Percentiles rank a stretch among this genome's conserved stretches.
phyloP scores from a whole-genome alignment of 2,797 vertebrate genomes.

The Botia almorhae region DNA sequence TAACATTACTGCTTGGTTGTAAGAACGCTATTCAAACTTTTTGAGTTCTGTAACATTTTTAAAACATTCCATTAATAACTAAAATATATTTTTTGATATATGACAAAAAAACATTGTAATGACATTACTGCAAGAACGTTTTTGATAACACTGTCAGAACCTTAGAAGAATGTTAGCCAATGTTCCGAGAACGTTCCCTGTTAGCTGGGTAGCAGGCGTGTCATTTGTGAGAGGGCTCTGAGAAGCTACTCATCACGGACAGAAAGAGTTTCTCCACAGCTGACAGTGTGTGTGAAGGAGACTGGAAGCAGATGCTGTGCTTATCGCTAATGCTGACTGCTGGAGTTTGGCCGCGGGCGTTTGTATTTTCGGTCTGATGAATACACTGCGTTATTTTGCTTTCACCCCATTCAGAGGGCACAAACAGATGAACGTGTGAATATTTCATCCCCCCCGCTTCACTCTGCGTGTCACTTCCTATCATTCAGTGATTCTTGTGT shows the following conservation, averaged over 20 bases:
- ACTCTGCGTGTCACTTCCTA: conserved; percentile 13
- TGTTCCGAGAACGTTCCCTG: too few species aligned
- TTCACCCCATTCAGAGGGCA: conserved; percentile 24
- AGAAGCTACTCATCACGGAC: background rate
- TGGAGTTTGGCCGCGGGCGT: conserved; percentile 33
- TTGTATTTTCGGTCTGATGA: conserved; percentile 39
- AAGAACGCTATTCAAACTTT: too few species aligned
- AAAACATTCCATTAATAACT: too few species aligned
- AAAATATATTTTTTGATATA: too few species aligned
- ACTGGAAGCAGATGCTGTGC: conserved; percentile 41
- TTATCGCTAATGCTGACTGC: conserved; percentile 38
- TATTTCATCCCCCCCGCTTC: conserved; percentile 34
- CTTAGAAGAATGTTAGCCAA: too few species aligned
- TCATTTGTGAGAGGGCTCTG: background rate
- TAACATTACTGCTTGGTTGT: too few species aligned
- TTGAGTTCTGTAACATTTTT: too few species aligned
- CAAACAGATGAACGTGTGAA: conserved; percentile 50
- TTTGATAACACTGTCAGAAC: too few species aligned
- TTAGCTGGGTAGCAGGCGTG: background rate
- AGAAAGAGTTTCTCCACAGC: background rate
- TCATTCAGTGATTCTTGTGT: conserved; percentile 37
- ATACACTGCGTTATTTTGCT: conserved; percentile 28
- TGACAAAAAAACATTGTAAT: too few species aligned
- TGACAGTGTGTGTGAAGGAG: conserved; percentile 8
- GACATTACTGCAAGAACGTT: too few species aligned